Evolutionary conservation across 37 sponge, comb jelly and placozoan species (phyloP), one percentile per base, ranked within the genome.

Genomic region (Aplysina aerophoba): DNA sequence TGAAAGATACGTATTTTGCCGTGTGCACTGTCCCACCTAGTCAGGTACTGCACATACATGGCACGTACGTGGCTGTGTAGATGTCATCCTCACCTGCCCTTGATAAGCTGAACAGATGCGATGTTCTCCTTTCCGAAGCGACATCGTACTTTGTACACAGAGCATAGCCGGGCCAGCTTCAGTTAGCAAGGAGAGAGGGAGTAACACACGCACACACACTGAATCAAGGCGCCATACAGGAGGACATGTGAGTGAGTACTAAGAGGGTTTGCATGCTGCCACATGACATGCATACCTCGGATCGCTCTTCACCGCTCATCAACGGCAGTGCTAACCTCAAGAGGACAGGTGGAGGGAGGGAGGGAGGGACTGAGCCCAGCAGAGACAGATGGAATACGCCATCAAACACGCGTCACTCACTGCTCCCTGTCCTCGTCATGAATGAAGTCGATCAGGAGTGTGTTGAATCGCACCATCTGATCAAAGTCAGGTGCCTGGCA

Each of bases 1-100:
- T n/a, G n/a, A n/a, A n/a, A n/a, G n/a, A n/a, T n/a, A n/a, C n/a
- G n/a, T n/a, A n/a, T n/a, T n/a, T n/a, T n/a, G n/a, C n/a, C n/a
- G n/a, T n/a, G n/a, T n/a, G n/a, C n/a, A n/a, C n/a, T n/a, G n/a
- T n/a, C n/a, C n/a, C n/a, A n/a, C n/a, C n/a, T n/a, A n/a, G n/a
- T n/a, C n/a, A n/a, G n/a, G n/a, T n/a, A n/a, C n/a, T n/a, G n/a
- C n/a, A n/a, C n/a, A n/a, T n/a, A n/a, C n/a, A n/a, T n/a, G n/a
- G n/a, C n/a, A n/a, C n/a, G n/a, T n/a, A n/a, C n/a, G n/a, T n/a
- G n/a, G n/a, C n/a, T n/a, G n/a, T n/a, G n/a, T n/a, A n/a, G n/a
- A n/a, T n/a, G n/a, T n/a, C n/a, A n/a, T n/a, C n/a, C n/a, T 24
- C 35, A 94, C 95, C 95, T 89, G 24, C 87, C 95, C 65, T 94